phyloP scores from a whole-genome alignment of 2,797 vertebrate genomes.

The Mus minutoides region DNA sequence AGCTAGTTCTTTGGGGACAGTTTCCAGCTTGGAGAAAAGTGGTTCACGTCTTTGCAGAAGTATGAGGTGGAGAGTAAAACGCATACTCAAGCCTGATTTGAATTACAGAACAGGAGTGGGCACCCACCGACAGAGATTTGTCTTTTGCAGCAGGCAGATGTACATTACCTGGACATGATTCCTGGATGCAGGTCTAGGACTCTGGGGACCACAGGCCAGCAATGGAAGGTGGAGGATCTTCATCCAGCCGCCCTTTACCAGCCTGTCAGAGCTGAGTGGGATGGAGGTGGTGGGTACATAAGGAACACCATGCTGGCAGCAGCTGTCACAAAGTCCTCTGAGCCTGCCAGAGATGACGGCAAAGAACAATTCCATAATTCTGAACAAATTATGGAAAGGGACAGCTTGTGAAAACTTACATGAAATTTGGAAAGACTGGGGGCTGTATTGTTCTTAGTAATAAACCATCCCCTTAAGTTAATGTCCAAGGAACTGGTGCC shows the following conservation, averaged over 20 bases:
- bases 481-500: constrained; percentile 22
- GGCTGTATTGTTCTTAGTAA: constrained; percentile 56
- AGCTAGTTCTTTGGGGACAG: background rate
- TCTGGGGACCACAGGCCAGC: background rate
- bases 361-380: constrained; percentile 44
- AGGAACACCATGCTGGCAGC: background rate
- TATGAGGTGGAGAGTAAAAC: background rate
- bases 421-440: constrained; percentile 59
- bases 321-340: background rate
- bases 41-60: background rate
- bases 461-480: constrained; percentile 54
- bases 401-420: constrained; percentile 63
- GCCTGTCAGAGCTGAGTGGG: constrained; percentile 30
- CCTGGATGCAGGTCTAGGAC: background rate
- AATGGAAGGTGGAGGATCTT: background rate
- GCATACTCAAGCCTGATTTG: background rate
- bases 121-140: too few species aligned
- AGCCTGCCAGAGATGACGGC: constrained; percentile 46
- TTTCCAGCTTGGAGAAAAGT: background rate
- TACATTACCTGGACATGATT: background rate
- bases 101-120: background rate
- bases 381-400: constrained; percentile 54
- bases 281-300: background rate
- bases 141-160: background rate
- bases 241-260: background rate